phyloP scores from a whole-genome alignment of 1,140 invertebrate genomes.

The Anthonomus grandis region DNA sequence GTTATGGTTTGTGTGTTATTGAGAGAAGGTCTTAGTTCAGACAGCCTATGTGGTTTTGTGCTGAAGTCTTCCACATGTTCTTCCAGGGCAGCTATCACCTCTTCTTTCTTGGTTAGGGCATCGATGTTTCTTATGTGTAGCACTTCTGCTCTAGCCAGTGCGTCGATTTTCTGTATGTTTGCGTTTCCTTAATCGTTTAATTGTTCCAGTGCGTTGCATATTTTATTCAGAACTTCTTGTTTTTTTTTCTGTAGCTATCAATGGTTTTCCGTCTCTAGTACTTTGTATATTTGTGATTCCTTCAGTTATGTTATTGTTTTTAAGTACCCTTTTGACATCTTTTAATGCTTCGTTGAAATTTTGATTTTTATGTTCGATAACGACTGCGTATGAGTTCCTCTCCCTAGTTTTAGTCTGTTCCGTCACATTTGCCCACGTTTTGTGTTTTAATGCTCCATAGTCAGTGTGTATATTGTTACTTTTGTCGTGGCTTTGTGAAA shows the following conservation, averaged over 20 bases:
- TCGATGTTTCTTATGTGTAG: constrained; percentile 1
- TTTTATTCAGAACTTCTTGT: not conserved
- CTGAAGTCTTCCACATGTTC: not conserved
- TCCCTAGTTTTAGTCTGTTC: too few species aligned
- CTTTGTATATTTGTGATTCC: constrained; percentile 1
- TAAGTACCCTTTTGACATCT: not conserved
- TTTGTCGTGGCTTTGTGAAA: too few species aligned
- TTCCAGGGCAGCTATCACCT: not conserved
- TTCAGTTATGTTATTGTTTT: not conserved
- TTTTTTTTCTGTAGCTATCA: not conserved
- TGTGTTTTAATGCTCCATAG: too few species aligned
- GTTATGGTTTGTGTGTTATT: not conserved
- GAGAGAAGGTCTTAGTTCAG: not conserved
- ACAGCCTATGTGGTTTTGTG: not conserved
- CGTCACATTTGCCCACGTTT: too few species aligned
- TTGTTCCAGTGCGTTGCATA: not conserved
- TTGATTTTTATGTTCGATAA: not conserved
- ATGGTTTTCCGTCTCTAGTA: not conserved
- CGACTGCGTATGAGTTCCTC: not conserved
- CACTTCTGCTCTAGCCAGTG: not conserved
- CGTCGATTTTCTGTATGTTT: not conserved
- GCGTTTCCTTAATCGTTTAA: not conserved
- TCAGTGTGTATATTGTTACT: too few species aligned
- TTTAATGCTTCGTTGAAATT: not conserved
- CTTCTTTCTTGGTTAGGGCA: not conserved